Evolutionary conservation across 2,888 invertebrate genomes (phyloP), one percentile per base, ranked within the genome.

Genomic region (Endomychus coccineus): DNA sequence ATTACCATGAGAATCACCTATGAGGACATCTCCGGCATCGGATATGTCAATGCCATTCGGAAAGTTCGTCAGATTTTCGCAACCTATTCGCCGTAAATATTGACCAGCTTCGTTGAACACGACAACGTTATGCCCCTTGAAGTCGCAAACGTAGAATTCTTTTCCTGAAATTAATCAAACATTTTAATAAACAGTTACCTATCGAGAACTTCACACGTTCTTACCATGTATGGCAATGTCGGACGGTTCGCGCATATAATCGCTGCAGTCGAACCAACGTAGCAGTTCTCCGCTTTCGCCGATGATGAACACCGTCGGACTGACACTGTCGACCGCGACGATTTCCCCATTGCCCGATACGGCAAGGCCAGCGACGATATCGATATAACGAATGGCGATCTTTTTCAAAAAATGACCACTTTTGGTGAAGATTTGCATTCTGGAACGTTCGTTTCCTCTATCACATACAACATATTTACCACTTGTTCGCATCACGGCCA

Each of bases 31-130:
- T 25, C 95, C 95, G 32, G 90, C 91, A 67, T 94, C 94, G 34
- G 92, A 92, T 62, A 96, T 92, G 70, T 95, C 95, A 59, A 96
- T 95, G 49, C 96, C 96, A 66, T 95, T 96, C 4, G 95, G 96
- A 68, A 92, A 96, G 69, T 92, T 92, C 55, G 95, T 96, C 53
- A 95, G 80, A 64, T 83, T 90, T 69, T 95, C 92, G 69, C 86
- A 87, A 48, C 95, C 96, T 65, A 96, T 95, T 51, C 91, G 83
- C 50, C 94, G 83, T 58, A 91, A 70, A 69, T 90, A 95, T 45
- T 80, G 79, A 38, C 95, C 95, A 46, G 88, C 86, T 62, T 92
- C 91, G 62, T 84, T 88, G 66, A 94, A 94, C 29, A 95, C 94
- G 15, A 94, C 94, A 34, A 95, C 94, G 67, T 94, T 94, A 70